Evolutionary conservation across 2,797 vertebrate genomes (phyloP).

Genomic region (Glyptemys insculpta): DNA sequence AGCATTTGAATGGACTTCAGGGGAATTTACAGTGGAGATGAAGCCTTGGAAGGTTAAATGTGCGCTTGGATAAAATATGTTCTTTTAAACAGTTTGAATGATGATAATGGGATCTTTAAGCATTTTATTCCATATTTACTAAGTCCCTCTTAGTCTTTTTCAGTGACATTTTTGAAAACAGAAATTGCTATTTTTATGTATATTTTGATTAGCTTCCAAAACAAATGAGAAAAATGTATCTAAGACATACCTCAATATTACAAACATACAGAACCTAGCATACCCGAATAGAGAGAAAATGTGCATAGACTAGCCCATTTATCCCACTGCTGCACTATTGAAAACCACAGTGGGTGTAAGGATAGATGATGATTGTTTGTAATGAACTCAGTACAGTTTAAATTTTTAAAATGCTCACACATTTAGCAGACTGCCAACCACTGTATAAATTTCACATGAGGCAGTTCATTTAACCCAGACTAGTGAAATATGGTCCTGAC

Average conservation of each 20-base stretch:
- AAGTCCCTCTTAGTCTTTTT: background rate
- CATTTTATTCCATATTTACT: background rate
- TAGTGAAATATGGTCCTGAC: background rate
- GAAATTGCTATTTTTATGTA: background rate
- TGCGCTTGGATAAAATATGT: background rate
- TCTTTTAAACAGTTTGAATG: background rate
- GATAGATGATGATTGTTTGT: slow-evolving; percentile 41
- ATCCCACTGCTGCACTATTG: background rate
- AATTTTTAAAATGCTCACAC: slow-evolving; percentile 27
- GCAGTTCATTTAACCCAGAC: slow-evolving; percentile 27
- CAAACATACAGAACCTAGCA: background rate
- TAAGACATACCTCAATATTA: background rate
- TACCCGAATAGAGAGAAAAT: slow-evolving; percentile 28
- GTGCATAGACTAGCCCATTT: background rate
- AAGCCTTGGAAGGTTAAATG: background rate
- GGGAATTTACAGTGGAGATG: background rate
- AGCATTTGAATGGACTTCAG: background rate
- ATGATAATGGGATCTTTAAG: too few species aligned
- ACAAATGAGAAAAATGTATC: background rate
- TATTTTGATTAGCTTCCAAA: background rate
- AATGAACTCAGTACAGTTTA: slow-evolving; percentile 45
- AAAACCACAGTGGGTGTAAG: background rate
- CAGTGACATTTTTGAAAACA: background rate
- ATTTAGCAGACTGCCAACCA: slow-evolving; percentile 28
- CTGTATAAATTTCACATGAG: slow-evolving; percentile 39